Evolutionary conservation across 2,113 vertebrate species (phyloP), one percentile per base, ranked within the genome.

Genomic region (Pycnonotus jocosus): DNA sequence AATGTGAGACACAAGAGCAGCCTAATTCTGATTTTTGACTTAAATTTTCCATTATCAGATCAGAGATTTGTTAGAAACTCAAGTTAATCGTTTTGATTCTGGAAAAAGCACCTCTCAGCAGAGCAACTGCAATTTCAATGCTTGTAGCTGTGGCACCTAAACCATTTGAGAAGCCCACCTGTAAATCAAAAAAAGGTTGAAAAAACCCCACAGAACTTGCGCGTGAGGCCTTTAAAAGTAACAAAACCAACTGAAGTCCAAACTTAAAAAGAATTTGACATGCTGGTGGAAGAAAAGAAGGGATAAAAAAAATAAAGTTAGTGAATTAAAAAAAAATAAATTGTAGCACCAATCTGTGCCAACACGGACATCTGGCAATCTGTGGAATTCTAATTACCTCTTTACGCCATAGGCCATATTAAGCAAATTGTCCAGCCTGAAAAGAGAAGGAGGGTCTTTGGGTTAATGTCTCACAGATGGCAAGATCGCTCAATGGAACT

Each of bases 371-470:
- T 99, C 99, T 99, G 99, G 99, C 99, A 99, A 99, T 99, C 98
- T 99, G 99, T 99, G 99, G 99, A 99, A 99, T 99, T 99, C 99
- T 99, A 99, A 99, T 99, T 99, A 99, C 99, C 99, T 99, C 99
- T 99, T 99, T 99, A 99, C 99, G 99, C 99, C 99, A 99, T 99
- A 99, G 99, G 99, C 99, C 99, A 99, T 99, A 99, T 99, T 99
- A 99, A 99, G 99, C 99, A 99, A 99, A 99, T 99, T 99, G 99
- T 99, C 99, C 99, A 99, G 99, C 99, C 99, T 99, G 99, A 98
- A 99, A 99, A 99, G 99, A 99, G 99, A 99, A 99, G 99, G 99
- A 99, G 99, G 99, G 99, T 99, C 99, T 99, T 99, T 99, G 99
- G 99, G 99, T 99, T 99, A 99, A 99, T 99, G 99, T 99, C 98